phyloP scores from a whole-genome alignment of 2,888 invertebrate genomes.

The Monoplex corrugatus region DNA sequence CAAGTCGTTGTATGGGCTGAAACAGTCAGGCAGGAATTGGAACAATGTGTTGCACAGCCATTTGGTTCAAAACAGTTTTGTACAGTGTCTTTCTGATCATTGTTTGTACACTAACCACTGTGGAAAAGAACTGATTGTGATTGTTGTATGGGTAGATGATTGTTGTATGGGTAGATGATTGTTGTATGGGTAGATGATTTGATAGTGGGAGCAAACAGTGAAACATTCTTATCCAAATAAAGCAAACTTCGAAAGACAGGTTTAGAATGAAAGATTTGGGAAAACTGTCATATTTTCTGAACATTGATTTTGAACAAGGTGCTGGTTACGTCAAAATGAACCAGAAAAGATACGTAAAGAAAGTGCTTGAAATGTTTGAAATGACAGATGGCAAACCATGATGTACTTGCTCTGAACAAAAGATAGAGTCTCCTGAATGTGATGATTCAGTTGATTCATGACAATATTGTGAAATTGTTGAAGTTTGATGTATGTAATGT shows the following conservation, averaged over 20 bases:
- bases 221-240: constrained; percentile 42
- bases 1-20: constrained; percentile 61
- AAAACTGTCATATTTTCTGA: constrained; percentile 50
- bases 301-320: constrained; percentile 51
- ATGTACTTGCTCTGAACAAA: constrained; percentile 46
- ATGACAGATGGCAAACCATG: constrained; percentile 54
- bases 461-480: constrained; percentile 32
- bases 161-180: too few species aligned
- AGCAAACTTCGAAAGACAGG: neutral
- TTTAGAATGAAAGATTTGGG: constrained; percentile 57
- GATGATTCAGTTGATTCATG: neutral
- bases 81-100: neutral
- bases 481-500: constrained; percentile 50
- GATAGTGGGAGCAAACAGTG: constrained; percentile 48
- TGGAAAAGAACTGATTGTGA: neutral
- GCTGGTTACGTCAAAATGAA: constrained; percentile 35
- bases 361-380: constrained; percentile 45
- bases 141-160: too few species aligned
- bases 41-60: constrained; percentile 48
- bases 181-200: constrained; percentile 40
- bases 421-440: neutral
- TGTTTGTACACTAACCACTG: constrained; percentile 23
- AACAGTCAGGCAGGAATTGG: constrained; percentile 61
- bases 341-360: constrained; percentile 45
- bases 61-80: constrained; percentile 42